Conservation (phyloP, 35 echinoderm and acorn worm genomes). For the Nesometra sesokonis region DNA sequence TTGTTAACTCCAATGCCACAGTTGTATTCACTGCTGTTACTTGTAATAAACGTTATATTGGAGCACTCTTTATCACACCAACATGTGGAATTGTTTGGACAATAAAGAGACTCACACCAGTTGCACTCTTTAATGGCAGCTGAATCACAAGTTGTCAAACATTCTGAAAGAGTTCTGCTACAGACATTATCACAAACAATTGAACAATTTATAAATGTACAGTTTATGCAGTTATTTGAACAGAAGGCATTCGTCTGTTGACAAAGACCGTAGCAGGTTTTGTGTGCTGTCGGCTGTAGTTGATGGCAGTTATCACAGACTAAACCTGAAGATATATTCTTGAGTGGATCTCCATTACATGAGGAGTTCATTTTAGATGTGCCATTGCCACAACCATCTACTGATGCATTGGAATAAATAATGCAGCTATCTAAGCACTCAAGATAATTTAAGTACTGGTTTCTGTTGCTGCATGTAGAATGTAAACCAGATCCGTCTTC, state of each 20-base stretch:
- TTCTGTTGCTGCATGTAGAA: neutral
- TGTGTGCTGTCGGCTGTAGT: neutral
- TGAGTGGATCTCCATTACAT: neutral
- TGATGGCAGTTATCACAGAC: neutral
- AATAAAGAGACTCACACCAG: neutral
- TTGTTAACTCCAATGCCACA: neutral
- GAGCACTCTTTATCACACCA: neutral
- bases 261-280: neutral
- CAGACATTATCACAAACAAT: neutral
- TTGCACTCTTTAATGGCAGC: neutral
- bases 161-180: neutral
- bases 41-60: neutral
- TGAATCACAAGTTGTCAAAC: neutral
- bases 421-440: neutral
- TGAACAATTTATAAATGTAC: constrained; percentile 16
- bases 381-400: neutral
- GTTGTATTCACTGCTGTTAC: neutral
- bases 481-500: neutral
- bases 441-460: neutral
- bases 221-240: constrained; percentile 10
- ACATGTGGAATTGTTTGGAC: constrained; percentile 2
- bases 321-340: neutral
- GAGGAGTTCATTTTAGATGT: neutral
- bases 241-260: neutral
- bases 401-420: neutral